Evolutionary conservation across 1,140 invertebrate species (phyloP), one percentile per base, ranked within the genome.

Genomic region (Bombus fervidus): DNA sequence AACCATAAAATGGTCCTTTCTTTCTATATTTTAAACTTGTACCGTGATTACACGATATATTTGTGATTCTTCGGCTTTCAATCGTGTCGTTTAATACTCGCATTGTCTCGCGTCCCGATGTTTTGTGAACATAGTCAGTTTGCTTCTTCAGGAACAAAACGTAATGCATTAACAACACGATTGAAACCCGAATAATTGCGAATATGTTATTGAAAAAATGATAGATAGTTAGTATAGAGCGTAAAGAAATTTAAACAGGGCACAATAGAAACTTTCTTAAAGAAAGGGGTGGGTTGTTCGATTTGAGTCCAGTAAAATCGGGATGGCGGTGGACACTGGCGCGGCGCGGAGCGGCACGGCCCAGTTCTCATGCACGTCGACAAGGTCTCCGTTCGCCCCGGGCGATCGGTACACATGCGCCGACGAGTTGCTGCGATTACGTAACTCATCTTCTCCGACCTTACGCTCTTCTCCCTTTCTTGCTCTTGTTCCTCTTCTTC

Each of bases 311-410:
- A n/a, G 39, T 31, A 75, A 81, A 80, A 68, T 76, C 59, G 76
- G 81, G 68, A 68, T 37, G 68, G 64, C 57, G 66, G 47, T 62
- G 73, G 59, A 13, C 86, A 18, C 0, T 22, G 82, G 88, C 83
- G 57, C 57, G 57, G 57, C 9, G 57, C 9, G 25, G 25, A 87
- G 87, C 87, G 82, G 83, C 79, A 80, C 93, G 94, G 94, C 93
- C 94, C 93, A 95, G 94, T 95, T 95, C 94, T 95, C 94, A 95
- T 94, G 92, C 91, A 92, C 90, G 91, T 86, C 88, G 86, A 87
- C 94, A 94, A 94, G 94, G 94, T 94, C 93, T 94, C 90, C 87
- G 76, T 47, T 89, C 59, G 91, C 94, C 93, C 78, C 89, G 72
- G 93, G 93, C 94, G 82, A 92, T 93, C 91, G 86, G 86, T 86